Base-by-base conservation (phyloP, 2,888 invertebrate genomes). In the Nomada fucata region DNA sequence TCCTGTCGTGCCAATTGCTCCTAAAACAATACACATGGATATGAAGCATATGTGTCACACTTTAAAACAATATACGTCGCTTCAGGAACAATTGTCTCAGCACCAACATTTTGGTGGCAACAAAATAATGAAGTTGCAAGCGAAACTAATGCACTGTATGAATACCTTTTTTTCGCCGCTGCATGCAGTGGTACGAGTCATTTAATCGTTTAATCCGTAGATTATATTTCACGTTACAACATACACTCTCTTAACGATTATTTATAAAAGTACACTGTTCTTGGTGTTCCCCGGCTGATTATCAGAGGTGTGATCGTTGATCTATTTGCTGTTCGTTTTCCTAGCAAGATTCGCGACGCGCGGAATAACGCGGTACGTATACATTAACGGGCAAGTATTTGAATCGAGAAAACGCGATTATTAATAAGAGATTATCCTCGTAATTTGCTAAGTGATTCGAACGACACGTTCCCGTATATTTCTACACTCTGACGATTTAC, bases 221-320 rank as follows among this genome's bases (percentile, higher is more conserved):
- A 60, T 71, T 60, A 36, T 18, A 15, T 18, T 71, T 61, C 50
- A 60, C 13, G 55, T 68, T 76, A 75, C 55, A 76, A 75, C 20
- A 20, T 57, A 68, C 71, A 36, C n/a, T 68, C n/a, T 47, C 29
- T 29, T 67, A 26, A 64, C 23, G 20, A 44, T 65, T 60, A 50
- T 67, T 67, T 61, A 79, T 67, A 67, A 72, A 71, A 79, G 71
- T 79, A 71, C 64, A 79, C 57, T 47, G 36, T 60, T 60, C 50
- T 57, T 69, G 70, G 65, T 71, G 65, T 71, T 79, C 60, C 29
- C 52, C 29, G 52, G 23, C n/a, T 67, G 76, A 77, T 76, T 63
- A 71, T 71, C 47, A 15, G 55, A 63, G 7, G 55, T 57, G 71
- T 20, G 55, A 50, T 71, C 55, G 55, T 70, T 57, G 70, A 76